Base-by-base conservation (phyloP, 2,113 vertebrate genomes). In the Promerops cafer region DNA sequence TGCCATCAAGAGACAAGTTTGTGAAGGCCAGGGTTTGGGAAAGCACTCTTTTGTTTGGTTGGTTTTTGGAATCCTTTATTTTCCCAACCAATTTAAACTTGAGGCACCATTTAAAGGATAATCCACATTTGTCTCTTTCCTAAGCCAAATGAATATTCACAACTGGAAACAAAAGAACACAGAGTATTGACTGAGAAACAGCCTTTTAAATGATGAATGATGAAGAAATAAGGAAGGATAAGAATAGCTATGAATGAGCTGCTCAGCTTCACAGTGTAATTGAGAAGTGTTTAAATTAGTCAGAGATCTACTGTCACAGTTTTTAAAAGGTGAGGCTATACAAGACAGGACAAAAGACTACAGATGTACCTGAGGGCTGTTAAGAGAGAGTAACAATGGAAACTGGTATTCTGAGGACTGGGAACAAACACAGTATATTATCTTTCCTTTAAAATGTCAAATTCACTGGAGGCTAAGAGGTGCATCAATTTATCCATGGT, bases 201-300 rank as follows among this genome's bases (percentile, higher is more conserved):
- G 53, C 60, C 83, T 88, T 93, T 95, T 96, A 96, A 86, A 94
- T 91, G 54, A 90, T 96, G 75, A 93, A 93, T 90, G 87, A 94
- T 83, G 60, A 68, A 95, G 53, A 94, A 94, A 95, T 35, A 87
- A 4, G 2, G 35, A 89, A 56, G 53, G 60, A 81, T 75, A 83
- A 59, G 54, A 94, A 93, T 49, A 92, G 44, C 30, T 89, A 40
- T 89, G 86, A 94, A 95, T 89, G 83, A 93, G 61, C 23, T 72
- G 22, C 64, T 89, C 42, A 82, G 24, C 52, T 79, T 84, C 72
- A 76, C 57, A 72, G 4, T n/a, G 65, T 74, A 89, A 92, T 30
- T 92, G 92, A 89, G 78, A 83, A 81, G 45, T 85, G 19, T 90
- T 95, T 95, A 78, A 96, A 93, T 69, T 74, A 84, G 71, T 85